Conservation (phyloP, 2,888 invertebrate species). For the Eristalinus aeneus region DNA sequence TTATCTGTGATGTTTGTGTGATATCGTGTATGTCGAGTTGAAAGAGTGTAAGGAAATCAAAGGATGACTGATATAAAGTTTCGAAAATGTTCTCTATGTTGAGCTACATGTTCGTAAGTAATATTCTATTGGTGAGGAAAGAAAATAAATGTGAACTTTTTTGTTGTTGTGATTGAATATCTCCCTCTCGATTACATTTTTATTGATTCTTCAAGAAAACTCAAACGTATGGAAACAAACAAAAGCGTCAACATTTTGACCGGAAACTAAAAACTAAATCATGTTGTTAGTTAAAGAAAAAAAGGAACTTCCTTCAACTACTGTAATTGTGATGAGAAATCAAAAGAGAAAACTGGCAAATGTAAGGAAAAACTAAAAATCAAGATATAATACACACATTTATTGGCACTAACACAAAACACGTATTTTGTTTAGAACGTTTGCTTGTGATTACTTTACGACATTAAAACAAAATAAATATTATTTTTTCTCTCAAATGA, state of each 20-base stretch:
- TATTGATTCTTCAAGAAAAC: slow-evolving; percentile 48
- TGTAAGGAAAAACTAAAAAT: slow-evolving; percentile 4
- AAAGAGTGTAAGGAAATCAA: slow-evolving; percentile 7
- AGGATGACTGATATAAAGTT: slow-evolving; percentile 20
- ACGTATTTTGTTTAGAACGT: slow-evolving; percentile 74
- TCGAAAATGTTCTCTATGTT: slow-evolving; percentile 45
- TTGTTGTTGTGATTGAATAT: slow-evolving; percentile 71
- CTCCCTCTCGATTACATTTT: slow-evolving; percentile 51
- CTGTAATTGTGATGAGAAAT: slow-evolving; percentile 14
- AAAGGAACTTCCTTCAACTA: slow-evolving; percentile 1
- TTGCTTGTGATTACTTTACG: slow-evolving; percentile 35
- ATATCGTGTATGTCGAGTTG: slow-evolving; percentile 17
- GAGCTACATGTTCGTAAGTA: slow-evolving; percentile 10
- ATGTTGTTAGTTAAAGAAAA: slow-evolving; percentile 47
- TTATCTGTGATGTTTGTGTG: slow-evolving; percentile 29
- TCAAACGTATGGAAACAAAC: slow-evolving; percentile 38
- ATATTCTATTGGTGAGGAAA: slow-evolving; percentile 6
- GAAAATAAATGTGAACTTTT: slow-evolving; percentile 70
- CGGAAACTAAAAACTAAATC: slow-evolving; percentile 43
- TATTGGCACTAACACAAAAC: slow-evolving; percentile 80
- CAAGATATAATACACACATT: slow-evolving; percentile 74
- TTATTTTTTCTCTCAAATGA: slow-evolving; percentile 3
- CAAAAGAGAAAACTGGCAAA: slow-evolving; percentile 25
- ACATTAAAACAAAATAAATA: slow-evolving; percentile 52
- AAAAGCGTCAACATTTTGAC: slow-evolving; percentile 29